These are phyloP conservation scores for Drosophila carrolli DNA, from an alignment of 1,140 invertebrate species.

Conservation along the genomic window DNA sequence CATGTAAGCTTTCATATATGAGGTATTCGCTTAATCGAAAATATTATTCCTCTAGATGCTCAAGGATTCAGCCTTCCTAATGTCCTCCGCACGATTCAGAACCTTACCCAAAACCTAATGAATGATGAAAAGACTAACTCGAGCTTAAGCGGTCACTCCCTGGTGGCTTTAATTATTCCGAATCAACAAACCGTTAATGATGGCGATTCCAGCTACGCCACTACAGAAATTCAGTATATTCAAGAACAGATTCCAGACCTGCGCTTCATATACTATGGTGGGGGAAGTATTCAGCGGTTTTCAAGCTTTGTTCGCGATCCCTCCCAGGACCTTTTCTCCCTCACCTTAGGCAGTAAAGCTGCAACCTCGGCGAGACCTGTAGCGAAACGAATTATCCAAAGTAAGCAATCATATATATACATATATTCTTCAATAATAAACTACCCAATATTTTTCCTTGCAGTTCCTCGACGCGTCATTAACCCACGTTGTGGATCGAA, in stretches of 20 bases:
- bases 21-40: neutral
- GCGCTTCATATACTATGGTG: conserved; percentile 85
- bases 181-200: conserved; percentile 77
- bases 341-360: conserved; percentile 50
- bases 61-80: conserved; percentile 86
- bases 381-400: conserved; percentile 71
- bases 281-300: conserved; percentile 85
- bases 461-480: conserved; percentile 87
- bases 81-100: conserved; percentile 83
- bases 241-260: conserved; percentile 86
- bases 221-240: conserved; percentile 85
- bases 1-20: conserved; percentile 84
- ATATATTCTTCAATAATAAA: neutral
- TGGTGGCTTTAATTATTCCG: conserved; percentile 86
- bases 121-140: conserved; percentile 84
- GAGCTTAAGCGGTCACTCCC: conserved; percentile 85
- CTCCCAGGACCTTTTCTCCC: conserved; percentile 81
- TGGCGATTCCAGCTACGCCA: conserved; percentile 85
- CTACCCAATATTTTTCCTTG: conserved; percentile 31
- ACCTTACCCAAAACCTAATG: conserved; percentile 83
- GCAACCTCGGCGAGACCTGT: conserved; percentile 69
- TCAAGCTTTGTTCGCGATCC: conserved; percentile 84
- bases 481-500: conserved; percentile 87
- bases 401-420: conserved; percentile 47
- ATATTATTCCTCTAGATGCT: conserved; percentile 71